Evolutionary conservation across 2,888 invertebrate species (phyloP).

Genomic region (Cyclophora albipunctata): DNA sequence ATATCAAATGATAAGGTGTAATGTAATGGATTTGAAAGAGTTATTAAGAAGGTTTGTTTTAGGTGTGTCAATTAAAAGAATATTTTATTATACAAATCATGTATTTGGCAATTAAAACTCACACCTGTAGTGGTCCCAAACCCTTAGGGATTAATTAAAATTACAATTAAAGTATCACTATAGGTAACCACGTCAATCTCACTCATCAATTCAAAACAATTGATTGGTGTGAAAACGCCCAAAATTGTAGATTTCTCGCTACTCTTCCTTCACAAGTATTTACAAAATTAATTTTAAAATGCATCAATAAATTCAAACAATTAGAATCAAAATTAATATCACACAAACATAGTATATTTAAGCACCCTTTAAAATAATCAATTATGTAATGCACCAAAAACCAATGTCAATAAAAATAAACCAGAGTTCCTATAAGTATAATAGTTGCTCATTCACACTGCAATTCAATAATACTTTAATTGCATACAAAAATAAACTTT

Average conservation of each 20-base stretch:
- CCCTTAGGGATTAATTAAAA: conserved; percentile 25
- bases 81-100: conserved; percentile 23
- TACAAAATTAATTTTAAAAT: no score
- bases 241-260: no score
- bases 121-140: conserved; percentile 44
- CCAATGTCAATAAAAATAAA: no score
- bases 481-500: no score
- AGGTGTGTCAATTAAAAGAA: conserved; percentile 10
- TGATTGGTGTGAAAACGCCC: no score
- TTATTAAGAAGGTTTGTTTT: background rate
- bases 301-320: no score
- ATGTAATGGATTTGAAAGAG: background rate
- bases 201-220: background rate
- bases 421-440: no score
- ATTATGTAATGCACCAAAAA: no score
- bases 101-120: conserved; percentile 46
- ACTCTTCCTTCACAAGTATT: no score
- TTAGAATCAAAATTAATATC: conserved; percentile 10
- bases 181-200: background rate
- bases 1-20: conserved; percentile 6
- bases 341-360: conserved; percentile 8
- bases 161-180: conserved; percentile 5
- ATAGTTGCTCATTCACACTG: no score
- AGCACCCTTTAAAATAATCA: no score
- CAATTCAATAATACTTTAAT: no score